Percentiles rank a stretch among this genome's conserved stretches.
Conservation (phyloP, 2,888 invertebrate genomes). For the Lottia scabra region DNA sequence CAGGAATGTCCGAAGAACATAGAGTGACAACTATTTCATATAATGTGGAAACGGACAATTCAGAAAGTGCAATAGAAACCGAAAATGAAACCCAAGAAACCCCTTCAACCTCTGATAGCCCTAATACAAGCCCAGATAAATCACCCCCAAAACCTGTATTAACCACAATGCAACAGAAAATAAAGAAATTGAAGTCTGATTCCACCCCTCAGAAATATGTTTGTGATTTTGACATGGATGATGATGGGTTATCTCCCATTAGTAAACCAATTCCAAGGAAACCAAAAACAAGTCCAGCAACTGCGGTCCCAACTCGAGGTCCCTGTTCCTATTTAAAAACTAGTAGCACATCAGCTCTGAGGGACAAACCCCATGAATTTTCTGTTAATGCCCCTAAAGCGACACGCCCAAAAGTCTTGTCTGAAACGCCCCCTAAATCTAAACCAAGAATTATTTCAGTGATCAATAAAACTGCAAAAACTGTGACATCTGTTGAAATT, state of each 20-base stretch:
- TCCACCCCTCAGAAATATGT: not conserved
- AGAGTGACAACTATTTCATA: not conserved
- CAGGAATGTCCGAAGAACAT: not conserved
- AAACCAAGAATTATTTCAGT: not conserved
- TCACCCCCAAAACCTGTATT: not conserved
- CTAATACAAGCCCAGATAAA: not conserved
- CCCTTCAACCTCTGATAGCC: not conserved
- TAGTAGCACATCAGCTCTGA: not conserved
- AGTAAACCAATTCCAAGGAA: not conserved
- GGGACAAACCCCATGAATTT: not conserved
- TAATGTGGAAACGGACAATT: not conserved
- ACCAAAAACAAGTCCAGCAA: not conserved
- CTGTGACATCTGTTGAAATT: not conserved
- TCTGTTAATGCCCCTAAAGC: not conserved
- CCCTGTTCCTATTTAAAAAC: not conserved
- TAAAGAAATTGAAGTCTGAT: not conserved
- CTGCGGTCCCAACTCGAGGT: not conserved
- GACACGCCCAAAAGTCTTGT: not conserved
- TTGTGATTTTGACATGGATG: not conserved
- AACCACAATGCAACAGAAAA: constrained; percentile 3
- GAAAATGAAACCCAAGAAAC: not conserved
- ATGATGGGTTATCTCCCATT: not conserved
- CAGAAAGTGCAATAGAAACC: not conserved
- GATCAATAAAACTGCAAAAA: not conserved
- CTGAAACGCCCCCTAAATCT: not conserved